These are phyloP conservation scores for Cairina moschata DNA, from an alignment of 2,113 vertebrate species.

Conservation along the genomic window DNA sequence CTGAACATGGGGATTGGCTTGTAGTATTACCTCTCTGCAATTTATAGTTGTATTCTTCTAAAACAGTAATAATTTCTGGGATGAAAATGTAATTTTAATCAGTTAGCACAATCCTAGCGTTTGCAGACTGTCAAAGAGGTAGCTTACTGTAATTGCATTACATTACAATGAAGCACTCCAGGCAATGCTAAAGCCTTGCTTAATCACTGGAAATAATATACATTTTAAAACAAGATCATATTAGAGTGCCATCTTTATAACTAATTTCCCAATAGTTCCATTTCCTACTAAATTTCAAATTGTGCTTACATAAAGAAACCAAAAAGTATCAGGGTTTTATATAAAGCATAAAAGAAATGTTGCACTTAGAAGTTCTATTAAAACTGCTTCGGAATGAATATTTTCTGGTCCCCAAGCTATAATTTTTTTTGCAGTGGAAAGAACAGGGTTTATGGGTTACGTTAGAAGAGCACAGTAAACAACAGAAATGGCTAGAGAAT, in stretches of 20 bases:
- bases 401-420: not conserved
- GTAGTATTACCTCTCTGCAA: slow-evolving; percentile 26
- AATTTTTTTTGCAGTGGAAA: not conserved
- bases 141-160: slow-evolving; percentile 45
- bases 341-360: slow-evolving; percentile 43
- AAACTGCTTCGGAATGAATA: slow-evolving; percentile 35
- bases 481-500: not conserved
- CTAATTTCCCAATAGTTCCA: slow-evolving; percentile 67
- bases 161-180: slow-evolving; percentile 54
- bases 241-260: slow-evolving; percentile 62
- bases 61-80: slow-evolving; percentile 47
- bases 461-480: not conserved
- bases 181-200: slow-evolving; percentile 71
- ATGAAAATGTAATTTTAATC: slow-evolving; percentile 70
- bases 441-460: not conserved
- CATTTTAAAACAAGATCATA: slow-evolving; percentile 64
- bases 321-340: slow-evolving; percentile 5
- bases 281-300: slow-evolving; percentile 59
- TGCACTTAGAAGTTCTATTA: slow-evolving; percentile 40
- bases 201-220: slow-evolving; percentile 74
- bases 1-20: slow-evolving; percentile 7
- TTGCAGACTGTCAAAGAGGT: slow-evolving; percentile 64
- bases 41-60: slow-evolving; percentile 50
- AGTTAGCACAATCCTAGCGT: slow-evolving; percentile 34
- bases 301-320: slow-evolving; percentile 44